phyloP scores from a whole-genome alignment of 2,113 vertebrate species.

The Forbesichthys papilliferus region DNA sequence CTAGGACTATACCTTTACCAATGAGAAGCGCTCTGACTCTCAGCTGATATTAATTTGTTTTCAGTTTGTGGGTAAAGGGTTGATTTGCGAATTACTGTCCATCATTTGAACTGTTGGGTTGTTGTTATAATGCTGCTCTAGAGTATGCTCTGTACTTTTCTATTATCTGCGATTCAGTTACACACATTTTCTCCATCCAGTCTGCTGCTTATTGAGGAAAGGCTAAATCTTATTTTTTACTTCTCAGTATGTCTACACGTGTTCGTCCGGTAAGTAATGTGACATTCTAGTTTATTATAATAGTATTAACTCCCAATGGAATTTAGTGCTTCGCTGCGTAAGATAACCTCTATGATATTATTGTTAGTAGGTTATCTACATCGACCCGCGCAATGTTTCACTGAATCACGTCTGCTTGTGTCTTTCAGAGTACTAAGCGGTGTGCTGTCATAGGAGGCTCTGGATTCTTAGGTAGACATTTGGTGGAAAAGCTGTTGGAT shows the following conservation, averaged over 20 bases:
- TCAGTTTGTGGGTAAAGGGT: background rate
- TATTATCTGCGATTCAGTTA: background rate
- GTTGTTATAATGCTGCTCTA: background rate
- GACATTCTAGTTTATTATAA: background rate
- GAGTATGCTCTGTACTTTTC: background rate
- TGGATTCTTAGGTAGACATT: slow-evolving; percentile 89
- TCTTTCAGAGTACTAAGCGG: slow-evolving; percentile 77
- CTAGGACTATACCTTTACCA: slow-evolving; percentile 39
- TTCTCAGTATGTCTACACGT: slow-evolving; percentile 71
- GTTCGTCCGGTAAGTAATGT: slow-evolving; percentile 73
- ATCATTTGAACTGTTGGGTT: background rate
- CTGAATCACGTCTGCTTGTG: background rate
- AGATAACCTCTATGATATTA: background rate
- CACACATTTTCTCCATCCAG: background rate
- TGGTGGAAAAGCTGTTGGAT: slow-evolving; percentile 88
- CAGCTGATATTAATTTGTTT: slow-evolving; percentile 53
- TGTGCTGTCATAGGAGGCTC: slow-evolving; percentile 92
- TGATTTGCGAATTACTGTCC: background rate
- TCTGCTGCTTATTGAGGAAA: background rate
- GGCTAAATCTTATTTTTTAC: background rate
- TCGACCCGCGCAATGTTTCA: background rate
- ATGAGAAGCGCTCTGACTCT: slow-evolving; percentile 49
- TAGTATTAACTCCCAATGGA: background rate
- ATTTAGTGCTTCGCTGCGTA: background rate
- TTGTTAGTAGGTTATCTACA: background rate